Conservation (phyloP, 2,888 invertebrate species). For the Drosophila maculinotata region DNA sequence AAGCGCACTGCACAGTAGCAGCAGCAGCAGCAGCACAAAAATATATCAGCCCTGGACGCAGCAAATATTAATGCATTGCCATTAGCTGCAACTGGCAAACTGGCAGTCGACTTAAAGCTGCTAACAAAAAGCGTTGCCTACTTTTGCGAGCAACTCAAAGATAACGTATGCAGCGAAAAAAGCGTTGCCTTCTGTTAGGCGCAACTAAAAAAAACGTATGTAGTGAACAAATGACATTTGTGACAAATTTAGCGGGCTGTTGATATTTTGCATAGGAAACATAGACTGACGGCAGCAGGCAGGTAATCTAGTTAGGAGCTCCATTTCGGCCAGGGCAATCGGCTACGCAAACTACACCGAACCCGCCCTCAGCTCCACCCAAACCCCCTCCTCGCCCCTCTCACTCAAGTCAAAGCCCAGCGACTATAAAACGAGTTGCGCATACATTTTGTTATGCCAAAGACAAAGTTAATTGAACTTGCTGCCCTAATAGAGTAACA, state of each 20-base stretch:
- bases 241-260: conserved; percentile 13
- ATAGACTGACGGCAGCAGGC: conserved; percentile 1
- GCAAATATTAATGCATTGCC: conserved; percentile 12
- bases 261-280: conserved; percentile 3
- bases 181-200: conserved; percentile 18
- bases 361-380: neutral
- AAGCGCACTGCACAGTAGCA: conserved; percentile 24
- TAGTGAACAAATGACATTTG: too few relatives aligned
- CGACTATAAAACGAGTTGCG: conserved; percentile 71
- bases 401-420: conserved; percentile 43
- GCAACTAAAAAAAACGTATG: too few relatives aligned
- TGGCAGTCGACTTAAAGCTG: conserved; percentile 9
- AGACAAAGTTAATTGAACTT: conserved; percentile 79
- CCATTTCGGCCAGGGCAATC: too few relatives aligned
- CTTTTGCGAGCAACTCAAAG: conserved; percentile 10
- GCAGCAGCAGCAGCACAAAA: conserved; percentile 3
- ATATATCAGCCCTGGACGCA: neutral
- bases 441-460: conserved; percentile 69
- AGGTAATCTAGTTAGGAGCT: too few relatives aligned
- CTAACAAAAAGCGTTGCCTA: conserved; percentile 28
- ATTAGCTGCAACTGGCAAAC: conserved; percentile 4
- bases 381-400: neutral
- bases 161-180: conserved; percentile 1
- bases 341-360: conserved; percentile 50
- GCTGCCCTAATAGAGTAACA: conserved; percentile 59